Base-by-base conservation (phyloP, 2,888 invertebrate genomes). In the Cistogaster globosa region DNA sequence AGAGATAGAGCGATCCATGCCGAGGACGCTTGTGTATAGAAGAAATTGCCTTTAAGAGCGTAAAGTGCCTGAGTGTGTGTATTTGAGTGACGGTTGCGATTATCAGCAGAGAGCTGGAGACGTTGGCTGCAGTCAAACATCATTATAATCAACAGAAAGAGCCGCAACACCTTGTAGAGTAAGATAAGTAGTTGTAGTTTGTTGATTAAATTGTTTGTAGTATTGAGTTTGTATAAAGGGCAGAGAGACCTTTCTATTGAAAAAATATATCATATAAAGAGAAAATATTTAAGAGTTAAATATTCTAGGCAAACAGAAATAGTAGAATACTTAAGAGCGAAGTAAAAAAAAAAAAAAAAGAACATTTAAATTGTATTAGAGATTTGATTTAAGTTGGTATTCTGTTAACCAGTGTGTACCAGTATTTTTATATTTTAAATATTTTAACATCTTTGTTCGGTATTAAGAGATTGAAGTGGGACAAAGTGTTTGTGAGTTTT, bases 141-240 rank as follows among this genome's bases (percentile, higher is more conserved):
- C 65, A 51, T 65, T 65, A 65, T 65, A 26, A 48, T 65, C 65
- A 65, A 65, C 48, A 18, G 65, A 67, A 11, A 51, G 48, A 48
- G 65, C 51, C 11, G 51, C 65, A 67, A 51, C 32, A 12, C 8
- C 26, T 51, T 32, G 51, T 51, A 32, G 65, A 67, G 12, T 26
- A 55, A 67, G 65, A 51, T 51, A 67, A 67, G 65, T 67, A 5
- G 32, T 67, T 67, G 65, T 67, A 67, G 51, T 67, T 63, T 63
- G 63, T 63, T 63, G 45, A 45, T 63, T 63, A 45, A 45, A 63
- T 63, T 67, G 65, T 51, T 32, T 63, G 14, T 26, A n/a, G 18
- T 7, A 26, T 51, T 22, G 65, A 32, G n/a, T 45, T 45, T 45
- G 7, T 63, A 45, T 12, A n/a, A 18, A 32, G 26, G 18, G 48